Evolutionary conservation across 2,113 vertebrate species (phyloP), one percentile per base, ranked within the genome.

Genomic region (Cricetomys ansorgei): DNA sequence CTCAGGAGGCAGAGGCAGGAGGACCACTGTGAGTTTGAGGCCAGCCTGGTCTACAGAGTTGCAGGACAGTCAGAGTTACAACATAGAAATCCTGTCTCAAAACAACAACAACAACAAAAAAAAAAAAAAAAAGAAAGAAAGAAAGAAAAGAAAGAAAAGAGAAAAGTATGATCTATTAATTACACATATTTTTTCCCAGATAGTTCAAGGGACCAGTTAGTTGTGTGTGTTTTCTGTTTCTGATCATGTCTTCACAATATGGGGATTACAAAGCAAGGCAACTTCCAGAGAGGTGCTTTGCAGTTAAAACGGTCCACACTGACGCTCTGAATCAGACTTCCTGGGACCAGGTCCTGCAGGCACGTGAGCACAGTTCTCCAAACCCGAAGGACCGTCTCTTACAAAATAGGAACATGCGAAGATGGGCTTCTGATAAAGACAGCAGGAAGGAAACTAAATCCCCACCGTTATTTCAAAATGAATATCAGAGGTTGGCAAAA

Each of bases 121-220:
- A n/a, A n/a, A n/a, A n/a, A n/a, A n/a, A n/a, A n/a, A n/a, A n/a
- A n/a, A n/a, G n/a, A n/a, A n/a, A n/a, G n/a, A n/a, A n/a, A n/a
- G n/a, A n/a, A n/a, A n/a, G n/a, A 64, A 94, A 94, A 57, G 67
- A 29, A 94, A 91, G 64, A 86, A 37, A 93, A 12, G 55, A 95
- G 37, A 80, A 69, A 95, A 92, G 19, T 11, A 45, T 12, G 11
- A 53, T 10, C 37, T 57, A 43, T 73, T 89, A 40, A 83, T 34
- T 1, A 8, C 21, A 75, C 1, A 37, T n/a, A 55, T 53, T 69
- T 87, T 96, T 11, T 79, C 55, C 73, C 43, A 48, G 45, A 15
- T 9, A 55, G 27, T 67, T 92, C 21, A 45, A 75, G 37, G 59
- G 40, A 37, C n/a, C 57, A 40, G 19, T 48, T 59, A 40, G 19